These are phyloP conservation scores for Tetramorium parvispinum DNA, from an alignment of 1,140 invertebrate species.

Conservation along the genomic window DNA sequence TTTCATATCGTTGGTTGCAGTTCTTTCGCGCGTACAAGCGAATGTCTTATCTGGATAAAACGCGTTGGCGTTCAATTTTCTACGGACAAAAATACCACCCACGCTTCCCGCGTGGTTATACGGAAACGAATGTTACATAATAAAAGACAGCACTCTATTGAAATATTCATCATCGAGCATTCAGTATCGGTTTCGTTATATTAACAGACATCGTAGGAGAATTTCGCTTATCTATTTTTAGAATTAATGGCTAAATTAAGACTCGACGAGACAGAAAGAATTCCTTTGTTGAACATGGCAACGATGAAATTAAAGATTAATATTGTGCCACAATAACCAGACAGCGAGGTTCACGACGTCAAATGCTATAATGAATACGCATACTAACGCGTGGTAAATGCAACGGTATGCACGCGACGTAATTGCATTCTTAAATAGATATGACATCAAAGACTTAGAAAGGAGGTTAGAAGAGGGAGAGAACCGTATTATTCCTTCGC, in stretches of 20 bases:
- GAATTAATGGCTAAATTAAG: not conserved
- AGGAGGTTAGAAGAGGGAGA: not conserved
- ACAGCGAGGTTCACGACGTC: not conserved
- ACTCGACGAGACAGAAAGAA: not conserved
- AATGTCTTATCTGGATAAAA: constrained; percentile 11
- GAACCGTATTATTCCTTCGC: not conserved
- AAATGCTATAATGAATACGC: not conserved
- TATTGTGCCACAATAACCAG: not conserved
- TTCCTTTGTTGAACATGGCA: not conserved
- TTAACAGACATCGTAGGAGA: not conserved
- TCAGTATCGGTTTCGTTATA: not conserved
- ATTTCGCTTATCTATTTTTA: not conserved
- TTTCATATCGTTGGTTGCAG: not conserved
- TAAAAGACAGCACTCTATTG: not conserved
- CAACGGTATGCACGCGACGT: not conserved
- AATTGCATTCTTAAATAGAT: constrained; percentile 35
- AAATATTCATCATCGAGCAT: not conserved
- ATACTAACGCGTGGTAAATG: not conserved
- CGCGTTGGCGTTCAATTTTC: constrained; percentile 10
- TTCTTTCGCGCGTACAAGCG: not conserved
- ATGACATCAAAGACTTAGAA: not conserved
- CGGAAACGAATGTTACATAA: not conserved
- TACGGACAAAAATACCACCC: not conserved
- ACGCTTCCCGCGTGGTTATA: not conserved
- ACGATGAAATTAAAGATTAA: constrained; percentile 5